A percentile compares a stretch with the other conserved stretches of the same genome.
These are phyloP conservation scores for Xylota segnis DNA, from an alignment of 2,888 invertebrate species.

Conservation along the genomic window DNA sequence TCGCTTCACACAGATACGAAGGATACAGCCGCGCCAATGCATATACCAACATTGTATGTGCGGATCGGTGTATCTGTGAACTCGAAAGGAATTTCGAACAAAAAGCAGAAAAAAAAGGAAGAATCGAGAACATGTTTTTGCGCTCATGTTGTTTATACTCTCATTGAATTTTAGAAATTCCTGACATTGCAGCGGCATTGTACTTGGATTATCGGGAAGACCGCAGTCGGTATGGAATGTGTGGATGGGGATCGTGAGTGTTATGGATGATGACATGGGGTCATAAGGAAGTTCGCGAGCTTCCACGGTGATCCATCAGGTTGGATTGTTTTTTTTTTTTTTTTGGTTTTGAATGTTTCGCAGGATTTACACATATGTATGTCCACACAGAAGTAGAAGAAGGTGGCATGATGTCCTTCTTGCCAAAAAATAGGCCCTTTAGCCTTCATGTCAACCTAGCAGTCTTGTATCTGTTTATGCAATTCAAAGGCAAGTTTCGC, in stretches of 20 bases:
- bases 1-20: constrained; percentile 35
- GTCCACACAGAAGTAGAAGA: no score
- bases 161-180: constrained; percentile 72
- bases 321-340: no score
- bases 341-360: no score
- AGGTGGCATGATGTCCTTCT: no score
- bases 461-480: no score
- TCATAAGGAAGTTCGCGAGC: constrained; percentile 63
- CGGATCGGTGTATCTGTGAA: constrained; percentile 29
- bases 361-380: neutral
- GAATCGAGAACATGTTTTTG: constrained; percentile 64
- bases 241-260: constrained; percentile 56
- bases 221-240: constrained; percentile 49
- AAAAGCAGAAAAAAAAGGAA: constrained; percentile 17
- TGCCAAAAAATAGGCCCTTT: no score
- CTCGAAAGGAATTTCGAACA: constrained; percentile 61
- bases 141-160: constrained; percentile 61
- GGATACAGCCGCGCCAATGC: constrained; percentile 17
- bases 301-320: constrained; percentile 4
- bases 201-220: constrained; percentile 50
- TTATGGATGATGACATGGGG: constrained; percentile 69
- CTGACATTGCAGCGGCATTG: constrained; percentile 50
- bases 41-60: neutral
- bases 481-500: no score
- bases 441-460: no score